Evolutionary conservation across 2,888 invertebrate species (phyloP).

Genomic region (Morpho helenor): DNA sequence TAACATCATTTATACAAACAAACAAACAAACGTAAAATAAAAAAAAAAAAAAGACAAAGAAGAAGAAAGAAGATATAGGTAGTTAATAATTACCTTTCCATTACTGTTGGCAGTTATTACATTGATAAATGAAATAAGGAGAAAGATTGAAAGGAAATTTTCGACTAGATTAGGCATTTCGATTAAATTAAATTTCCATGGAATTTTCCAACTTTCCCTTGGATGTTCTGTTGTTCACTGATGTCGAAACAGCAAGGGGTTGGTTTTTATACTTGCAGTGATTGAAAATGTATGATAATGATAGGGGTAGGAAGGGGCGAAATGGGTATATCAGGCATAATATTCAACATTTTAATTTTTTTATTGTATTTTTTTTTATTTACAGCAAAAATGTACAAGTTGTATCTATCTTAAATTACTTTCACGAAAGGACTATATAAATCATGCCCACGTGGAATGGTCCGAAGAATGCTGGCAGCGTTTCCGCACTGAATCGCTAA

Average conservation of each 20-base stretch:
- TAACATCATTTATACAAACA: too few species aligned
- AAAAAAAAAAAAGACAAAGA: too few species aligned
- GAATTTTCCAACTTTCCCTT: constrained; percentile 10
- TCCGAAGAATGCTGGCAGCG: too few species aligned
- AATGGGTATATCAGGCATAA: neutral
- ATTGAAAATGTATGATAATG: constrained; percentile 44
- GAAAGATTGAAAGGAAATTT: constrained; percentile 19
- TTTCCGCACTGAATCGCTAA: too few species aligned
- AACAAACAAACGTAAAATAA: too few species aligned
- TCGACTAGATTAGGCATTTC: constrained; percentile 10
- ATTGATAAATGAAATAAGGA: constrained; percentile 26
- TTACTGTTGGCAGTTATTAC: constrained; percentile 27
- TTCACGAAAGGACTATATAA: too few species aligned
- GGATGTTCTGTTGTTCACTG: constrained; percentile 14
- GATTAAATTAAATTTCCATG: neutral
- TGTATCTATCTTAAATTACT: too few species aligned
- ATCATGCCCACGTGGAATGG: too few species aligned
- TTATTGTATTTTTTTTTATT: neutral
- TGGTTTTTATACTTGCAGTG: constrained; percentile 36
- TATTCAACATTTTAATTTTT: too few species aligned
- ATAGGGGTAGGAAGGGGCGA: constrained; percentile 33
- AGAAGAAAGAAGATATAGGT: too few species aligned
- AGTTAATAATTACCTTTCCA: constrained; percentile 32
- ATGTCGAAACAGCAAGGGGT: neutral
- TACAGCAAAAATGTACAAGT: neutral